Base-by-base conservation (phyloP, 37 sponge, comb jelly and placozoan genomes). In the Agelas oroides region DNA sequence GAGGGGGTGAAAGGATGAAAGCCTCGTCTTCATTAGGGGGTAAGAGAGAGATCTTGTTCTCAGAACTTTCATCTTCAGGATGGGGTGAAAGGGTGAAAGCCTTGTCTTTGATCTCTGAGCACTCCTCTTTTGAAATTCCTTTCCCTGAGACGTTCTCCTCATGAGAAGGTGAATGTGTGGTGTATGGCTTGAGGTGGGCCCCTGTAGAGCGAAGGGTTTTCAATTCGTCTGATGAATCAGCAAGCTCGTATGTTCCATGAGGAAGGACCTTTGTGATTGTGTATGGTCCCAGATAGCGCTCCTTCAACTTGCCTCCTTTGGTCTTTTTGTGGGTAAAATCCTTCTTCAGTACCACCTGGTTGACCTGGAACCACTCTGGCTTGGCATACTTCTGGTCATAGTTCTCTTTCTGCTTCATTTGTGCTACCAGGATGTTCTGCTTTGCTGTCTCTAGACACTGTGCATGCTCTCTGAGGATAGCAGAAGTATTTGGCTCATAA, bases 371-470 rank as follows among this genome's bases (percentile, higher is more conserved):
- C 6, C 25, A 19, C 28, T 77, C 52, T 33, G 89, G 89, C 21
- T 84, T 83, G 27, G 85, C 80, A 81, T 80, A 83, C 37, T 86
- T 92, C 34, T 56, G 62, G 75, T 92, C 93, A 89, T 84, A 92
- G 24, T 61, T 35, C 25, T 84, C 71, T 67, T 92, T 92, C 62
- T 92, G 93, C 54, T 84, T 88, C 71, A 77, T 56, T 70, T 92
- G 92, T 35, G 92, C 92, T 56, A 40, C 52, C 61, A 84, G 28
- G 59, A 92, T 92, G 77, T 92, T 92, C 70, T 70, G 55, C 56
- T 92, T 92, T 3, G 85, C 93, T 67, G 70, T 66, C 61, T 78
- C 81, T 39, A 92, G 57, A 28, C 23, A 28, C 34, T 65, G 38
- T n/a, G 64, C 30, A 31, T 75, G 34, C 57, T 70, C 35, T 46